Evolutionary conservation across 1,140 invertebrate species (phyloP).

Genomic region (Ceratina calcarata): DNA sequence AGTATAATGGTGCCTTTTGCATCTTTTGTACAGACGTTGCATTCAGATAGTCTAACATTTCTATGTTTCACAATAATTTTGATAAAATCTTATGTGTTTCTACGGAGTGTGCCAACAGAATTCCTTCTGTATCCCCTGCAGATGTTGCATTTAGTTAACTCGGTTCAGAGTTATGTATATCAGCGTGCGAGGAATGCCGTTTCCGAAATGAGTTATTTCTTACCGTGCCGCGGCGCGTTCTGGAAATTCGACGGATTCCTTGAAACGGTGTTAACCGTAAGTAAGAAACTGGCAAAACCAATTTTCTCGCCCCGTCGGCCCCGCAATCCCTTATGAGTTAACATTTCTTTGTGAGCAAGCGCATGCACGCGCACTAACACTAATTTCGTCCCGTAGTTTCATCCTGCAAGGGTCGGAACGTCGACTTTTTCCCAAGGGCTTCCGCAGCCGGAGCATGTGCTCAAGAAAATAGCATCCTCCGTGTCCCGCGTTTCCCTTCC

Average conservation of each 20-base stretch:
- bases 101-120: too few relatives aligned
- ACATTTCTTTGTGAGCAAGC: constrained; percentile 22
- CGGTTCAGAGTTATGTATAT: background rate
- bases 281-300: constrained; percentile 55
- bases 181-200: constrained; percentile 34
- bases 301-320: constrained; percentile 27
- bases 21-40: too few relatives aligned
- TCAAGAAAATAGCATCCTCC: constrained; percentile 21
- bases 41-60: too few relatives aligned
- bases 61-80: too few relatives aligned
- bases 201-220: constrained; percentile 56
- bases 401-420: constrained; percentile 18
- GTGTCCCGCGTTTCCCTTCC: background rate
- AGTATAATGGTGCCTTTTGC: too few relatives aligned
- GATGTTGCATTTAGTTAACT: constrained; percentile 9
- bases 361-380: constrained; percentile 31
- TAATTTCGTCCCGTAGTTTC: constrained; percentile 49
- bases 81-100: too few relatives aligned
- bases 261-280: constrained; percentile 49
- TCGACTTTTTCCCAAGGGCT: constrained; percentile 28
- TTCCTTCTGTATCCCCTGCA: background rate
- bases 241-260: constrained; percentile 63
- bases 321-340: constrained; percentile 48
- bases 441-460: constrained; percentile 12
- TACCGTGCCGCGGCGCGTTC: constrained; percentile 39